Base-by-base conservation (phyloP, 2,113 vertebrate genomes). In the Grammomys dolichurus region DNA sequence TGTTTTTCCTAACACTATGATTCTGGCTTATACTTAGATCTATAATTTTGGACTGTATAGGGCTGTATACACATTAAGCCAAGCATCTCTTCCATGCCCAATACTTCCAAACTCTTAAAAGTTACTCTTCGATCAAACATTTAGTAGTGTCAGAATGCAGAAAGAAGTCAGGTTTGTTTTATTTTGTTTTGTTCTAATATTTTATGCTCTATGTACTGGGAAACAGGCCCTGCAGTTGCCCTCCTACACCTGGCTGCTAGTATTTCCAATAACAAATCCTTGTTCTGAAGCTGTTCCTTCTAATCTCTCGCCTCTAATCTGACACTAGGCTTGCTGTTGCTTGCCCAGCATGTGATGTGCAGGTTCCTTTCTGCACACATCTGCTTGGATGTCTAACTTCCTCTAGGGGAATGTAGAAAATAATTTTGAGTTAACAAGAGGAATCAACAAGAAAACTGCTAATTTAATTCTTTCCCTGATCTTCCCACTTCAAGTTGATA, bases 141-240 rank as follows among this genome's bases (percentile, higher is more conserved):
- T 95, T 69, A 92, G 72, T 43, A 89, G 73, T 58, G 40, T 78
- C 33, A 87, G 87, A 95, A 91, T 60, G 7, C 67, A 87, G n/a
- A 89, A 33, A 7, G 84, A 56, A 67, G 14, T 1, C 13, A 9
- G 36, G 40, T 31, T 90, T 91, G 17, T 73, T 24, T n/a, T n/a
- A 6, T 13, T 60, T 40, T 16, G n/a, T 84, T 84, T 63, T 40
- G 6, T 63, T 84, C 63, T 28, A 82, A 24, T 58, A 73, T 58
- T 85, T 85, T 51, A 31, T 84, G 24, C 46, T 94, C 24, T 86
- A 2, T 3, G 16, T 48, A 4, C 28, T 48, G 48, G 67, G 54
- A 56, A 28, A 43, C 48, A 60, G 26, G 88, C 87, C 20, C 40
- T 51, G 93, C 20, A 31, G 24, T 36, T 90, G 43, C 65, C 87